Evolutionary conservation across 2,113 vertebrate genomes (phyloP), one percentile per base, ranked within the genome.

Genomic region (Mugil cephalus): DNA sequence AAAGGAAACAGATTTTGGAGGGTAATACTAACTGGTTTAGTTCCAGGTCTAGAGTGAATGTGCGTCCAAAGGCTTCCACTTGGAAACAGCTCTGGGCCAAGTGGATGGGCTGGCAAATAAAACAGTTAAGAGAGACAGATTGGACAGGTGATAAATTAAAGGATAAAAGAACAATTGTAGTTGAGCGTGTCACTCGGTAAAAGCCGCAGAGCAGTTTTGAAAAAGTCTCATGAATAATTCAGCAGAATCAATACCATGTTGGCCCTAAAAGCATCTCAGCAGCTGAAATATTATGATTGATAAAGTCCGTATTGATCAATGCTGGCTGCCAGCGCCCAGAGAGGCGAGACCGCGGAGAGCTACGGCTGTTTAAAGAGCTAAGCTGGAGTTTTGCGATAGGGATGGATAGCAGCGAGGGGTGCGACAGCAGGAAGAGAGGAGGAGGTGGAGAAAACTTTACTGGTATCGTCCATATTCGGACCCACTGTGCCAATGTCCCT

Each of bases 41-140:
- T 79, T 91, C 94, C 80, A 98, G 95, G 84, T 98, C 97, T 87
- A 98, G 90, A 35, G 92, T 95, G 93, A 98, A 97, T 84, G 92
- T 90, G 0, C 65, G 93, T 85, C 95, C 94, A 45, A 97, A 97
- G 67, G 95, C 96, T 10, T 91, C 89, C 63, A 98, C 89, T 81
- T 95, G 84, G 59, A 98, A 98, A 87, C 93, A 95, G 91, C 95
- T 96, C 83, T 90, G 96, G 1, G 96, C 97, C 93, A 97, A 88
- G 65, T 98, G 96, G 70, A 96, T 89, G 0, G 92, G 91, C 96
- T 97, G 88, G 66, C 8, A 53, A 39, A 30, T 14, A 43, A 11
- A 61, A 24, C 1, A 43, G 11, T 11, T 14, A 80, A n/a, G 8
- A 53, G 24, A 40, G 47, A 85, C 35, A 62, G 24, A 72, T 76